Conservation (phyloP, 2,113 vertebrate genomes). For the Azemiops feae region DNA sequence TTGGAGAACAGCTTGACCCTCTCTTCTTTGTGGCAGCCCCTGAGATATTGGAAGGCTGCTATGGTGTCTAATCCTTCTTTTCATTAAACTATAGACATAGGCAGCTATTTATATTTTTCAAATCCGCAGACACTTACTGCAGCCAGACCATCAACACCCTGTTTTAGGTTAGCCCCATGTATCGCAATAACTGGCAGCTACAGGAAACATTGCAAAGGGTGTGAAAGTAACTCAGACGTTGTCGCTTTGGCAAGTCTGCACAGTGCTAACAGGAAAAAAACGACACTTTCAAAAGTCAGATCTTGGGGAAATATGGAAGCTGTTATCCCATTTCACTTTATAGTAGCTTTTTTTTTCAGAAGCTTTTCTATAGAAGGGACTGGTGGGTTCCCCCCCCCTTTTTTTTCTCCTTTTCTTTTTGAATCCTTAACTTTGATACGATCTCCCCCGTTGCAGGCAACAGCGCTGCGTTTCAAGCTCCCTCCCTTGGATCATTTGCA, state of each 20-base stretch:
- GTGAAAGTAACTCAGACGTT: background rate
- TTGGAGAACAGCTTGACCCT: background rate
- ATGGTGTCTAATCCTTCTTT: background rate
- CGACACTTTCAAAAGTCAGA: background rate
- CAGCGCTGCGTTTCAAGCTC: background rate
- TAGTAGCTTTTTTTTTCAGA: no score
- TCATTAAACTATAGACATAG: background rate
- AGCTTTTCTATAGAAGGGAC: background rate
- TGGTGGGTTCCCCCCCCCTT: background rate
- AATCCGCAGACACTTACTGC: background rate
- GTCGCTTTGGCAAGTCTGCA: background rate
- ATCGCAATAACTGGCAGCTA: background rate
- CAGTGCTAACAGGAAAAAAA: background rate
- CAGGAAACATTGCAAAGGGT: background rate
- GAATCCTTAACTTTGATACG: background rate
- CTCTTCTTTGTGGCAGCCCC: background rate
- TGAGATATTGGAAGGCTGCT: background rate
- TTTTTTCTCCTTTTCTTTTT: background rate
- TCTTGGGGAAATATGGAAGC: background rate
- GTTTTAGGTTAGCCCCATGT: background rate
- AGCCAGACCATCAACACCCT: no score
- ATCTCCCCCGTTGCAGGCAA: accelerated
- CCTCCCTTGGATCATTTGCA: background rate
- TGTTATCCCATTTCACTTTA: background rate
- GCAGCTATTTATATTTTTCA: background rate